Evolutionary conservation across 1,140 invertebrate species (phyloP).

Genomic region (Leptinotarsa defecta): DNA sequence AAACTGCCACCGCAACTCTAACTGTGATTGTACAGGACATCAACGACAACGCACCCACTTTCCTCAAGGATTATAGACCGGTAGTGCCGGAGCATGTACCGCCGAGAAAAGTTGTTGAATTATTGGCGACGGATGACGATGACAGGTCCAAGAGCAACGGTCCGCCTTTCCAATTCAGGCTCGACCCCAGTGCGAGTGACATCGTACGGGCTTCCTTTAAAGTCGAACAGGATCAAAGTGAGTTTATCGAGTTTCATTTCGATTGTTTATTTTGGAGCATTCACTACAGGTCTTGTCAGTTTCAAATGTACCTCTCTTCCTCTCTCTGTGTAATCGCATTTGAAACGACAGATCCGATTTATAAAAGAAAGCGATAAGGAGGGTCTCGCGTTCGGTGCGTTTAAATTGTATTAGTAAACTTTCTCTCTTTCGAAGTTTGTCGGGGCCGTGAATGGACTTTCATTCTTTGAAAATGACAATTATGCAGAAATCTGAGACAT

Average conservation of each 20-base stretch:
- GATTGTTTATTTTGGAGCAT: background rate
- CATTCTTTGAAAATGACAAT: no score
- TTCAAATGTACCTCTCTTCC: no score
- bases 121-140: slow-evolving; percentile 93
- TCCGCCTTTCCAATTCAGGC: slow-evolving; percentile 90
- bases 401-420: no score
- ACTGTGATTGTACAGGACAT: slow-evolving; percentile 95
- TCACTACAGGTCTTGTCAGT: no score
- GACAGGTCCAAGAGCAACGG: slow-evolving; percentile 93
- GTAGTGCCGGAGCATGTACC: slow-evolving; percentile 89
- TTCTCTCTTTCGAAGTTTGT: no score
- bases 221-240: slow-evolving; percentile 92
- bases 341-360: no score
- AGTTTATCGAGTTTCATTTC: slow-evolving; percentile 54
- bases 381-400: no score
- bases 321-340: no score
- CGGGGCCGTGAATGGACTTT: no score
- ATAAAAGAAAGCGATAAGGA: no score
- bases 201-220: slow-evolving; percentile 91
- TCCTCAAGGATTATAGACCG: slow-evolving; percentile 86
- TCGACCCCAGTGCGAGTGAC: slow-evolving; percentile 90
- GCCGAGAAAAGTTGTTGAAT: slow-evolving; percentile 88
- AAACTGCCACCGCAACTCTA: slow-evolving; percentile 93
- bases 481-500: no score
- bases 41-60: slow-evolving; percentile 92